Evolutionary conservation across 2,113 vertebrate genomes (phyloP), one percentile per base, ranked within the genome.

Genomic region (Corythoichthys intestinalis): DNA sequence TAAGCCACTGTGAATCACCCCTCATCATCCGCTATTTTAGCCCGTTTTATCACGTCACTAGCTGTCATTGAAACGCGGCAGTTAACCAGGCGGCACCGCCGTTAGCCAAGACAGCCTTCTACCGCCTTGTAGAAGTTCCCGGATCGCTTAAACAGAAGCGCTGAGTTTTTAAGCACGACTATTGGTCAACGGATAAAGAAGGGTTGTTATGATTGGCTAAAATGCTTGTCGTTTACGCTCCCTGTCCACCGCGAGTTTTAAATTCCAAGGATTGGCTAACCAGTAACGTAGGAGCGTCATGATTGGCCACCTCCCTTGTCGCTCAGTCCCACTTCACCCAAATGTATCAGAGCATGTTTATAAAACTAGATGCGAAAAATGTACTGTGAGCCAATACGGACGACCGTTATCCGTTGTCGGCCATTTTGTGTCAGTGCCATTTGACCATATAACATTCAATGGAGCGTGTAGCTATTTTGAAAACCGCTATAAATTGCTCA

Each of bases 91-190:
- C n/a, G 14, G 14, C 37, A 41, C 53, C 53, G 54, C 54, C 54
- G 54, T 13, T 57, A 57, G 34, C 54, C 54, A 57, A 13, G 10
- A 4, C 11, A 37, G 11, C 4, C 6, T 58, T 14, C 34, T 58
- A 13, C 11, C 3, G 15, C 17, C 39, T 28, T 28, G 20, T 28
- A 28, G 20, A 28, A 28, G 20, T 28, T 28, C 20, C 20, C 20
- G 20, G 20, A 28, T 28, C 20, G 20, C 20, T 39, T 37, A 60
- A 60, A 39, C 9, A 15, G 8, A n/a, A 41, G 59, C 59, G 59
- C 4, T 44, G 59, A 61, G 38, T 61, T 61, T 61, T 15, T 20
- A n/a, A 62, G 17, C 17, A 14, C 49, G 46, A 70, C 76, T 34
- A 58, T 58, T 58, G 56, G 56, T 13, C 34, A 58, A 15, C 2